Evolutionary conservation across 2,888 invertebrate species (phyloP).

Genomic region (Choreutis nemorana): DNA sequence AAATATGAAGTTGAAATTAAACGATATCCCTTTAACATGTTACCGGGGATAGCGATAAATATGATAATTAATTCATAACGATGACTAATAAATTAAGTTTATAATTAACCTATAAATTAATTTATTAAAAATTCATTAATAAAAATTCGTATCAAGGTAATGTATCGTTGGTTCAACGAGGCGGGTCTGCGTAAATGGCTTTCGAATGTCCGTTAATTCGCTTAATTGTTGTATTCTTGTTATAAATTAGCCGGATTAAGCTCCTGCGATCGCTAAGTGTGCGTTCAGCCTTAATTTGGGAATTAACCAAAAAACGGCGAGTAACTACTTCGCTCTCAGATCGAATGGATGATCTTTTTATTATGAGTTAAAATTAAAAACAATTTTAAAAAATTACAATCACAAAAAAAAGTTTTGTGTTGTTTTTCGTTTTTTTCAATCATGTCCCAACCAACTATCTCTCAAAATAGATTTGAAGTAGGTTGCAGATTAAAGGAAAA

Average conservation of each 20-base stretch:
- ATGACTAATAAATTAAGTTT: slow-evolving; percentile 44
- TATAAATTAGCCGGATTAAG: slow-evolving; percentile 42
- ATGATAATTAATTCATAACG: slow-evolving; percentile 26
- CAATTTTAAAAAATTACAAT: too few species aligned
- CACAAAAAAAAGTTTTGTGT: too few species aligned
- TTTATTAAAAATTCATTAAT: slow-evolving; percentile 54
- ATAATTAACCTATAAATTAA: slow-evolving; percentile 56
- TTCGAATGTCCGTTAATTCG: slow-evolving; percentile 34
- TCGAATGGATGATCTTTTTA: too few species aligned
- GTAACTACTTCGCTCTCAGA: too few species aligned
- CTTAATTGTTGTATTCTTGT: slow-evolving; percentile 47
- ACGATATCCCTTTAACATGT: too few species aligned
- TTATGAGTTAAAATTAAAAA: too few species aligned
- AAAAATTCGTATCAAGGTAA: slow-evolving; percentile 27
- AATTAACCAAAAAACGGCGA: slow-evolving; percentile 12
- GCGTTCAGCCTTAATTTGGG: slow-evolving; percentile 14
- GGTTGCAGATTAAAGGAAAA: too few species aligned
- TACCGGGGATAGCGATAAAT: too few species aligned
- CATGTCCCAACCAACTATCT: too few species aligned
- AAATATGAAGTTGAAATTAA: too few species aligned
- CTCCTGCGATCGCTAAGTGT: slow-evolving; percentile 17
- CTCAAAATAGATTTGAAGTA: too few species aligned
- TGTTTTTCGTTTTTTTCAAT: too few species aligned
- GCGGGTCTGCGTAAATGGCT: slow-evolving; percentile 28
- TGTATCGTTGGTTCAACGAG: slow-evolving; percentile 25